These are phyloP conservation scores for Scalopus aquaticus DNA, from an alignment of 2,113 vertebrate genomes.

Conservation along the genomic window DNA sequence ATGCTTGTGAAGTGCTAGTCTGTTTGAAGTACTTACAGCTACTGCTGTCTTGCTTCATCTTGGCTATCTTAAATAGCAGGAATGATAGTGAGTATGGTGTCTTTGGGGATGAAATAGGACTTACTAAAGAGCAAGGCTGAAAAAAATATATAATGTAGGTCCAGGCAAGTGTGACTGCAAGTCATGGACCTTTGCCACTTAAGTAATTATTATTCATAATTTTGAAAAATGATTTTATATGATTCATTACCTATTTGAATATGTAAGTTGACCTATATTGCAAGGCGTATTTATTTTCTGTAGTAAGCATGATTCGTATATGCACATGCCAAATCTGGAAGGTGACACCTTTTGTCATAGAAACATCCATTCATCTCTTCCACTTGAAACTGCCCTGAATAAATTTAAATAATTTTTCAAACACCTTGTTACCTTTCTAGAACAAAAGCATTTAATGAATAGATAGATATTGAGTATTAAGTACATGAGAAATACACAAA, in stretches of 20 bases:
- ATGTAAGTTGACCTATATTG: neutral
- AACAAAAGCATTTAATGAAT: neutral
- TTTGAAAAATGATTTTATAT: neutral
- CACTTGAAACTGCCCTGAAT: neutral
- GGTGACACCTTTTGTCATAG: neutral
- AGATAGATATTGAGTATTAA: neutral
- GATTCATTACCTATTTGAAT: neutral
- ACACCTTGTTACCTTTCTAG: neutral
- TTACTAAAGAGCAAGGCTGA: neutral
- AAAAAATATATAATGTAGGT: neutral
- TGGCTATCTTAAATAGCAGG: neutral
- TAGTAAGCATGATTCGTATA: neutral
- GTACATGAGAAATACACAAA: neutral
- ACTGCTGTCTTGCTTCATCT: neutral
- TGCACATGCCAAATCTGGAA: neutral
- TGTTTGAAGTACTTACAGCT: neutral
- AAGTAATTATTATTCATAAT: neutral
- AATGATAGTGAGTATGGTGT: neutral
- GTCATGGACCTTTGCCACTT: neutral
- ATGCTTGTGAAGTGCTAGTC: neutral
- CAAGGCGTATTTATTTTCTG: neutral
- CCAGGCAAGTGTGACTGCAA: neutral
- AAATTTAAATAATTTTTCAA: neutral
- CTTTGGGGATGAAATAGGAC: neutral
- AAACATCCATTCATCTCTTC: neutral